Conservation (phyloP, 2,888 invertebrate genomes). For the Rugalucina vietnamica region DNA sequence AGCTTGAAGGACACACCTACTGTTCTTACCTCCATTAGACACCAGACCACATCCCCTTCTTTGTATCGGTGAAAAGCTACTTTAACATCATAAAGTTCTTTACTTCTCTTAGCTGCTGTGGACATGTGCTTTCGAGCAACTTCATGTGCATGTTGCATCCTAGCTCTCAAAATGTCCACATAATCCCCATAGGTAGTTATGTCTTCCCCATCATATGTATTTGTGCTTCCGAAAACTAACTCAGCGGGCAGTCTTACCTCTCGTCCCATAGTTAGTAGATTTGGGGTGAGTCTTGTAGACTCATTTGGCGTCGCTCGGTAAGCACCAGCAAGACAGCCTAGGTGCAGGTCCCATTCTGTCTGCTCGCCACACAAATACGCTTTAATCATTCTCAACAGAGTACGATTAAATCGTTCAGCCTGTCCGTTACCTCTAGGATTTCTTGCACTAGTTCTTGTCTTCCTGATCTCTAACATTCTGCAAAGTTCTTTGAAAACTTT, state of each 20-base stretch:
- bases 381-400: slow-evolving; percentile 47
- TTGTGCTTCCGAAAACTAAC: slow-evolving; percentile 10
- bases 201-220: not conserved
- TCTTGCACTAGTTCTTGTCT: slow-evolving; percentile 41
- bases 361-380: slow-evolving; percentile 52
- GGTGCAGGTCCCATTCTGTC: slow-evolving; percentile 55
- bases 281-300: slow-evolving; percentile 46
- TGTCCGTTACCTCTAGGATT: slow-evolving; percentile 58
- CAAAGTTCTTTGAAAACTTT: slow-evolving; percentile 30
- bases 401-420: slow-evolving; percentile 50
- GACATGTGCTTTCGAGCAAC: slow-evolving; percentile 24
- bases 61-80: slow-evolving; percentile 16
- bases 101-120: slow-evolving; percentile 14
- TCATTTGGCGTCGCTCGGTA: slow-evolving; percentile 52
- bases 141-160: slow-evolving; percentile 15
- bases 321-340: slow-evolving; percentile 54
- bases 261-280: slow-evolving; percentile 48
- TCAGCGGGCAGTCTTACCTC: slow-evolving; percentile 49
- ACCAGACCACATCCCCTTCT: slow-evolving; percentile 38
- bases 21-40: slow-evolving; percentile 20
- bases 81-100: slow-evolving; percentile 42
- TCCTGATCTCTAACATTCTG: slow-evolving; percentile 24
- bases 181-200: slow-evolving; percentile 8
- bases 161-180: not conserved
- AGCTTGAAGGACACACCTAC: slow-evolving; percentile 35